phyloP scores from a whole-genome alignment of 2,113 vertebrate genomes.

The Pimephales promelas region DNA sequence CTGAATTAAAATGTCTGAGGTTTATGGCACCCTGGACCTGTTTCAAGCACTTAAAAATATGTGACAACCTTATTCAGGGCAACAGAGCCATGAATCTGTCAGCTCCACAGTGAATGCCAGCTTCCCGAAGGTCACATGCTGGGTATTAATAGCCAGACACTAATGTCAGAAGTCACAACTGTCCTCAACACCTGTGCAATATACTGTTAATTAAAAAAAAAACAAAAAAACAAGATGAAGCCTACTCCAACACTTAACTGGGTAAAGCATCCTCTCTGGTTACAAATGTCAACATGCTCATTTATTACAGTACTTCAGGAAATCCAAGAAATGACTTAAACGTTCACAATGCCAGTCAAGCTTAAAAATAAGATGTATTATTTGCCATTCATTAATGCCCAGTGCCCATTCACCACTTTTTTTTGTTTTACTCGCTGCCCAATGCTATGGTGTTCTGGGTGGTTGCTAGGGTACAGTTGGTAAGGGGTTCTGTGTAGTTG shows the following conservation, averaged over 20 bases:
- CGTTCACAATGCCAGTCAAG: neutral
- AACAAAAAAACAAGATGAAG: slow-evolving; percentile 61
- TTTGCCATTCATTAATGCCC: neutral
- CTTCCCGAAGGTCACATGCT: slow-evolving; percentile 59
- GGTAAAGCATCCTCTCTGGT: slow-evolving; percentile 50
- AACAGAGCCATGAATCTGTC: slow-evolving; percentile 66
- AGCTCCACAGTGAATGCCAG: slow-evolving; percentile 54
- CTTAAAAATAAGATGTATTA: slow-evolving; percentile 33
- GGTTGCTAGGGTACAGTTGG: neutral
- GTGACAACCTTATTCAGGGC: slow-evolving; percentile 68
- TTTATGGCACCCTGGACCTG: slow-evolving; percentile 66
- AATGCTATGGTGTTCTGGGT: neutral
- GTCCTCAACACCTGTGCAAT: slow-evolving; percentile 61
- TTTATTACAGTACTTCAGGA: slow-evolving; percentile 41
- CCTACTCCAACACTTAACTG: slow-evolving; percentile 42
- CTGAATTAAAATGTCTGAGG: slow-evolving; percentile 66
- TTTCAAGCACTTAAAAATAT: slow-evolving; percentile 65
- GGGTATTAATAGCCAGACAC: slow-evolving; percentile 63
- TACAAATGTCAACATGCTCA: slow-evolving; percentile 51
- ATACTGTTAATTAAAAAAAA: slow-evolving; percentile 62
- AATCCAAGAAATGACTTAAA: slow-evolving; percentile 47
- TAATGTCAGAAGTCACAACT: slow-evolving; percentile 63
- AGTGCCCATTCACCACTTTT: neutral
- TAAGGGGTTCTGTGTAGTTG: neutral
- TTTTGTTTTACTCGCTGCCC: too few species aligned